Base-by-base conservation (phyloP, 2,888 invertebrate genomes). In the Tanytarsus gracilentus region DNA sequence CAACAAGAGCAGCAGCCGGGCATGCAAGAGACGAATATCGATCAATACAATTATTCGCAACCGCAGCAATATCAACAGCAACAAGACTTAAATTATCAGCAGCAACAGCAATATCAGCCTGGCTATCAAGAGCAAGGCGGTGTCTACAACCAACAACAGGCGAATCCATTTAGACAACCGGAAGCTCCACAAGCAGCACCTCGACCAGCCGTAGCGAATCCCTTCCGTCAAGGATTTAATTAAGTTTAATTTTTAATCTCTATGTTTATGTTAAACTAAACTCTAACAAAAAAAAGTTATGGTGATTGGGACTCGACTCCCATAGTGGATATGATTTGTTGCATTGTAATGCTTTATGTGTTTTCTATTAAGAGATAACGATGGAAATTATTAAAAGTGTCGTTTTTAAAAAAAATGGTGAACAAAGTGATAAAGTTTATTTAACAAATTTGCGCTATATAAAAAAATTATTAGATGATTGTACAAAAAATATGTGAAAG, bases 211-310 rank as follows among this genome's bases (percentile, higher is more conserved):
- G 79, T 81, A 68, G 81, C 83, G 68, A 88, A 88, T 76, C 88
- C 88, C 63, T 89, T 89, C 77, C 83, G 89, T 72, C 87, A 87
- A 81, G 86, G 87, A 73, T 85, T 87, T 82, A 76, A 75, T 70
- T 61, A 30, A 40, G 55, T 26, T 11, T 36, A 2, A 36, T 36
- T n/a, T 7, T 14, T 4, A 36, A 36, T 14, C 16, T 36, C 1
- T 18, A 16, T 51, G 51, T 7, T 36, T 30, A 29, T 18, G 8
- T 30, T 52, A 33, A 11, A 9, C 2, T 40, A 2, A 40, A 40
- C 16, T 7, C 2, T 11, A 40, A 8, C 16, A 40, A 40, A 40
- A 40, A 7, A 2, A 40, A 16, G 2, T n/a, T 40, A 14, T 6
- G 33, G n/a, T 33, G n/a, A 33, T 11, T 33, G n/a, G n/a, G n/a